Percentiles rank a stretch among this genome's conserved stretches.
Evolutionary conservation across 1,140 invertebrate genomes (phyloP).

Genomic region (Berghia stephanieae): DNA sequence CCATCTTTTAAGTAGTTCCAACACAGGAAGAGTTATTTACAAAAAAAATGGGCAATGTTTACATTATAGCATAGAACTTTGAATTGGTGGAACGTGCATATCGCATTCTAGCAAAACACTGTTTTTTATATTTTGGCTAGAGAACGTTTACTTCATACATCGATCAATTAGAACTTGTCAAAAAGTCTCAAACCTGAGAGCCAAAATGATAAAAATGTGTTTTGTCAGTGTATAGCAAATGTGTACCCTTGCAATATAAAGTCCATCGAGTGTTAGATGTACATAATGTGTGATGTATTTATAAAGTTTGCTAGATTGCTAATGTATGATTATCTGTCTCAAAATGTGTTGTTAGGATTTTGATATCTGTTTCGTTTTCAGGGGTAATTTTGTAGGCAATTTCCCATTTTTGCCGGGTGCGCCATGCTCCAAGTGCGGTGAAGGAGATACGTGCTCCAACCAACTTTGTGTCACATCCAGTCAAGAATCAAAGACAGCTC

Average conservation of each 20-base stretch:
- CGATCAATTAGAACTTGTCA: too few species aligned
- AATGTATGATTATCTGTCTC: neutral
- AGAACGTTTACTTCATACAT: too few species aligned
- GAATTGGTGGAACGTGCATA: too few species aligned
- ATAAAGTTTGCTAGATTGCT: neutral
- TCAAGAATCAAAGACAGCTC: conserved; percentile 16
- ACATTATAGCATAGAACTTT: too few species aligned
- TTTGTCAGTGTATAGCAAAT: neutral
- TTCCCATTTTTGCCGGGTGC: conserved; percentile 31
- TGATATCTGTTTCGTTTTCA: neutral
- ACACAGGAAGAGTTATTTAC: too few species aligned
- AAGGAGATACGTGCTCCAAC: conserved; percentile 21
- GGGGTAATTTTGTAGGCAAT: conserved; percentile 35
- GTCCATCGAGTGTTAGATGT: neutral
- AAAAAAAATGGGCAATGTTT: too few species aligned
- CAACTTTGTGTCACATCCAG: conserved; percentile 24
- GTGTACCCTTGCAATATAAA: neutral
- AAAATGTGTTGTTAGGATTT: too few species aligned
- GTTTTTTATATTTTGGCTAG: too few species aligned
- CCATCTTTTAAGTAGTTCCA: too few species aligned
- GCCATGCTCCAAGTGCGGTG: conserved; percentile 30
- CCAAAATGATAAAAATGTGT: neutral
- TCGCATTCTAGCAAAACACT: too few species aligned
- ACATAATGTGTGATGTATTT: neutral
- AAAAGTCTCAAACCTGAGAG: neutral